These are phyloP conservation scores for Cynocephalus volans DNA, from an alignment of 2,113 vertebrate genomes.

Conservation along the genomic window DNA sequence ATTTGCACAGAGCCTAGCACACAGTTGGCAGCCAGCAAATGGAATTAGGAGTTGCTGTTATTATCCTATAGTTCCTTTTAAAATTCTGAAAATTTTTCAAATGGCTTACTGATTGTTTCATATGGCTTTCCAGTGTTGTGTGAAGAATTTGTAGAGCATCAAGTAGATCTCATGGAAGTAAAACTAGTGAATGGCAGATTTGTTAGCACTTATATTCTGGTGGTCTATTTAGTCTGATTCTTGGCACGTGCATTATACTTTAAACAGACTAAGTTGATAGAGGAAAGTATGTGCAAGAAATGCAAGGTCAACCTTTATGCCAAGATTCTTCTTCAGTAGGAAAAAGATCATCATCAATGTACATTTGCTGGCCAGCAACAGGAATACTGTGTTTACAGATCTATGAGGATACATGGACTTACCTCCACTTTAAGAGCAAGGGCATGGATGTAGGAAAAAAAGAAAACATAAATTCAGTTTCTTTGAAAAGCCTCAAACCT, in stretches of 20 bases:
- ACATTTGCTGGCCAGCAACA: neutral
- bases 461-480: neutral
- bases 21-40: neutral
- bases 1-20: too few relatives aligned
- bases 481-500: neutral
- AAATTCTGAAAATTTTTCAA: neutral
- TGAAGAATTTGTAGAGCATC: neutral
- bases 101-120: neutral
- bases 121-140: neutral
- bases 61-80: neutral
- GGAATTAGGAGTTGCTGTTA: neutral
- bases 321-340: neutral
- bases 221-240: neutral
- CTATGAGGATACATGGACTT: neutral
- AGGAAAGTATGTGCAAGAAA: neutral
- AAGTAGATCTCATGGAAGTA: neutral
- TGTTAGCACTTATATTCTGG: neutral
- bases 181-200: neutral
- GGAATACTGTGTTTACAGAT: neutral
- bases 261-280: neutral
- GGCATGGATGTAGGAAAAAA: neutral
- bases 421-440: neutral
- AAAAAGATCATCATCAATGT: neutral
- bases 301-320: neutral
- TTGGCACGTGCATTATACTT: neutral